A percentile compares a stretch with the other conserved stretches of the same genome.
phyloP scores from a whole-genome alignment of 2,888 invertebrate genomes.

The Macrophya alboannulata region DNA sequence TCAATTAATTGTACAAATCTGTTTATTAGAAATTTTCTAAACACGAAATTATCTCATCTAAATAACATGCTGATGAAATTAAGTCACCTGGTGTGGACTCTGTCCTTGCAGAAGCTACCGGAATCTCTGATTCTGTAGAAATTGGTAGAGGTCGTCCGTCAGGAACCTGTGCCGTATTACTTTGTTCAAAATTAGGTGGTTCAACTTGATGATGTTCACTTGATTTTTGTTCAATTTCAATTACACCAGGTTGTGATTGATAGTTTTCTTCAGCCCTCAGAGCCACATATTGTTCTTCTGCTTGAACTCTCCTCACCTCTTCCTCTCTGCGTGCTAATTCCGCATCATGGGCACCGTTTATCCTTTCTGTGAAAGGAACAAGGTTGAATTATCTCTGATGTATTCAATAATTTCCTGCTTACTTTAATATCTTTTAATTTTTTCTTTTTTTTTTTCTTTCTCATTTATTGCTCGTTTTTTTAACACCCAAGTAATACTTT shows the following conservation, averaged over 20 bases:
- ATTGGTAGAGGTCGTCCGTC: background rate
- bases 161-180: background rate
- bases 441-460: background rate
- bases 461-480: background rate
- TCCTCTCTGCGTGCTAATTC: constrained; percentile 77
- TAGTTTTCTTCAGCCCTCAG: constrained; percentile 19
- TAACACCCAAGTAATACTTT: background rate
- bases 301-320: constrained; percentile 82
- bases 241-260: constrained; percentile 14
- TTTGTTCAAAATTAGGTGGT: background rate
- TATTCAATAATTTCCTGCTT: background rate
- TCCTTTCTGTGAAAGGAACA: constrained; percentile 65
- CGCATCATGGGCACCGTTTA: constrained; percentile 69
- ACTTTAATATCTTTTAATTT: background rate
- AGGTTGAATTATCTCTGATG: background rate
- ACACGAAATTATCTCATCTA: background rate
- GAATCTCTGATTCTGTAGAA: background rate
- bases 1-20: background rate
- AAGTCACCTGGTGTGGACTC: constrained; percentile 3
- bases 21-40: background rate
- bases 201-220: background rate
- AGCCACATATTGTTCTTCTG: constrained; percentile 60
- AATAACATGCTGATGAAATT: background rate
- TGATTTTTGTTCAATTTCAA: background rate
- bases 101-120: background rate